Percentiles rank a stretch among this genome's conserved stretches.
Evolutionary conservation across 1,140 invertebrate species (phyloP).

Genomic region (Bradynema listronoti): DNA sequence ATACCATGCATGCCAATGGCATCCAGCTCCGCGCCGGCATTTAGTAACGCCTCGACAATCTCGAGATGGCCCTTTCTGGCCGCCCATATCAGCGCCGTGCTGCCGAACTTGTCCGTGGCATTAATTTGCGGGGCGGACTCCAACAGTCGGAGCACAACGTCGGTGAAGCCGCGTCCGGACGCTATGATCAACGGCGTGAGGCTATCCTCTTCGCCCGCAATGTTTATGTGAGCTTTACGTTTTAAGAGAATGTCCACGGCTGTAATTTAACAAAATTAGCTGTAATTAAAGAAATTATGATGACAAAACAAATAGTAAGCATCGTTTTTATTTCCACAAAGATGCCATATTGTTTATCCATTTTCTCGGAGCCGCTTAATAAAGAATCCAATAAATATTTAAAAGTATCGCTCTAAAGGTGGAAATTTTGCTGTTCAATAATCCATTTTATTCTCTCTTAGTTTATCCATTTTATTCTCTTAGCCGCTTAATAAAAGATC

Average conservation of each 20-base stretch:
- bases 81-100: conserved; percentile 90
- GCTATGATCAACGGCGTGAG: conserved; percentile 88
- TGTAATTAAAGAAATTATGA: too few relatives aligned
- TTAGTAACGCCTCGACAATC: conserved; percentile 75
- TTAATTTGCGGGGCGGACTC: conserved; percentile 64
- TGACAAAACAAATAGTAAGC: too few relatives aligned
- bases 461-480: too few relatives aligned
- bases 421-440: too few relatives aligned
- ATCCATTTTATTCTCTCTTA: too few relatives aligned
- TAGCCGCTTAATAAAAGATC: too few relatives aligned
- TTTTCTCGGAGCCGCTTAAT: too few relatives aligned
- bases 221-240: conserved; percentile 82
- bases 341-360: too few relatives aligned
- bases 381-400: too few relatives aligned
- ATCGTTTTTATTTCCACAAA: too few relatives aligned
- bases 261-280: conserved; percentile 3
- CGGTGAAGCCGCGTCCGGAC: conserved; percentile 76
- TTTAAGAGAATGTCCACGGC: conserved; percentile 75
- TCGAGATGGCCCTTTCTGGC: conserved; percentile 71
- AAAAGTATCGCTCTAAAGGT: too few relatives aligned
- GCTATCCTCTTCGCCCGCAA: conserved; percentile 84
- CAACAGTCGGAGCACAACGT: conserved; percentile 75
- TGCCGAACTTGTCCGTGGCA: conserved; percentile 69
- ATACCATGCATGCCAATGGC: conserved; percentile 72
- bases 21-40: conserved; percentile 75